Evolutionary conservation across 2,113 vertebrate genomes (phyloP).

Genomic region (Dolichotis patagonum): DNA sequence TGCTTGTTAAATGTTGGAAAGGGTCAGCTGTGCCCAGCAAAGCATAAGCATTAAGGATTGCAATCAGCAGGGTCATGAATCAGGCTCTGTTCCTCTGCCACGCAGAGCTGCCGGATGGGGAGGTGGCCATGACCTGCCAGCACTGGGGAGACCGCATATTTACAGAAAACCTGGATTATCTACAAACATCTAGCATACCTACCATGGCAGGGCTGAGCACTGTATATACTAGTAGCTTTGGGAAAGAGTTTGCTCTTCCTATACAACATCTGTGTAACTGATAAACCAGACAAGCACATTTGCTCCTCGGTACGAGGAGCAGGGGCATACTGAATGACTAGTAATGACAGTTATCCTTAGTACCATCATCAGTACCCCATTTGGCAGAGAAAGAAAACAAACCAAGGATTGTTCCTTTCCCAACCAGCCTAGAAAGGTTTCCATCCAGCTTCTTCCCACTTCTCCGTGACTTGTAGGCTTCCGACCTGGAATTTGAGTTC

Average conservation of each 20-base stretch:
- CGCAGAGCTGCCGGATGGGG: not conserved
- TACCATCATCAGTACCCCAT: not conserved
- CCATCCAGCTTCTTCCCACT: not conserved
- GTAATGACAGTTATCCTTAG: too few species aligned
- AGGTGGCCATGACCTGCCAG: accelerated
- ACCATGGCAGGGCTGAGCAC: not conserved
- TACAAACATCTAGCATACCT: not conserved
- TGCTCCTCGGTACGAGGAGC: not conserved
- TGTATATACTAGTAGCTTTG: not conserved
- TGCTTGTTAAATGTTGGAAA: not conserved
- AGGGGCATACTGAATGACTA: not conserved
- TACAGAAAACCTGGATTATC: not conserved
- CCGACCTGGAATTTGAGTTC: not conserved
- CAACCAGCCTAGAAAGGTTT: not conserved
- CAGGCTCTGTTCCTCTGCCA: not conserved
- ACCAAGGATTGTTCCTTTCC: not conserved
- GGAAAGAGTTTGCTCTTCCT: not conserved
- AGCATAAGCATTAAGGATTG: not conserved
- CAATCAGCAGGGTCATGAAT: not conserved
- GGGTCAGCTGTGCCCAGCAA: not conserved
- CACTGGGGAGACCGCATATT: not conserved
- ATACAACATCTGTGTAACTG: not conserved
- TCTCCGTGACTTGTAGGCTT: not conserved
- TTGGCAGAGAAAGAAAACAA: slow-evolving; percentile 17
- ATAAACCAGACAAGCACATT: too few species aligned